Evolutionary conservation across 2,888 invertebrate genomes (phyloP).

Genomic region (Lasioglossum figueresi): DNA sequence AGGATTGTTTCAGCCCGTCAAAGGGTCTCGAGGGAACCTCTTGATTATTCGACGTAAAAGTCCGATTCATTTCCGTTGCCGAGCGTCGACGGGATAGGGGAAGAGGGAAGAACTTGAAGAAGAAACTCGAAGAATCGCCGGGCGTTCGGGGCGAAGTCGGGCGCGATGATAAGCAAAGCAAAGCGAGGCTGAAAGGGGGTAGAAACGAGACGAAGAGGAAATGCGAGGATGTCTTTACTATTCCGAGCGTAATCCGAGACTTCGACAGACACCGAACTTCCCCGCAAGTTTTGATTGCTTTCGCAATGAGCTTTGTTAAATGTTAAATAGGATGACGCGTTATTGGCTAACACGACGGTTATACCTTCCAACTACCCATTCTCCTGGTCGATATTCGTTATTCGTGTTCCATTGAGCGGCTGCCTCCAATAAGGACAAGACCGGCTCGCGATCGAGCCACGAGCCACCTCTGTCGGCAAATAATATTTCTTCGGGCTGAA

Average conservation of each 20-base stretch:
- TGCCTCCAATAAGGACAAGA: background rate
- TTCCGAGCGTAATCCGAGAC: conserved; percentile 76
- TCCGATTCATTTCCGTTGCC: conserved; percentile 15
- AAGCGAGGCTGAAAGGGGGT: background rate
- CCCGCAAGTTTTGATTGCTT: conserved; percentile 82
- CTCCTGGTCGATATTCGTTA: conserved; percentile 9
- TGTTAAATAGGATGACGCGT: conserved; percentile 81
- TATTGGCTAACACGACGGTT: conserved; percentile 60
- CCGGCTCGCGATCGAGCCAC: background rate
- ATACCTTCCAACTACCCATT: conserved; percentile 25
- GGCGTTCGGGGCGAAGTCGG: conserved; percentile 10
- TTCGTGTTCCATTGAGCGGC: conserved; percentile 13
- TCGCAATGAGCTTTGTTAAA: conserved; percentile 83
- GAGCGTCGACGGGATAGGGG: background rate
- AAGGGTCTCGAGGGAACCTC: background rate
- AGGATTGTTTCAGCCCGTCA: conserved; percentile 4
- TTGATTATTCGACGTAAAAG: conserved; percentile 7
- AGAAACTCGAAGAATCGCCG: conserved; percentile 36
- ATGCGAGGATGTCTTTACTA: conserved; percentile 72
- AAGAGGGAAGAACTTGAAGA: conserved; percentile 5
- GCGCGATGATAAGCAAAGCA: conserved; percentile 22
- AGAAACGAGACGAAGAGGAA: background rate
- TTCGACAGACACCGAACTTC: conserved; percentile 76
- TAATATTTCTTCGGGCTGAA: conserved; percentile 1
- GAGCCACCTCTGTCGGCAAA: background rate